Evolutionary conservation across 1,140 invertebrate species (phyloP), one percentile per base, ranked within the genome.

Genomic region (Lethrus apterus): DNA sequence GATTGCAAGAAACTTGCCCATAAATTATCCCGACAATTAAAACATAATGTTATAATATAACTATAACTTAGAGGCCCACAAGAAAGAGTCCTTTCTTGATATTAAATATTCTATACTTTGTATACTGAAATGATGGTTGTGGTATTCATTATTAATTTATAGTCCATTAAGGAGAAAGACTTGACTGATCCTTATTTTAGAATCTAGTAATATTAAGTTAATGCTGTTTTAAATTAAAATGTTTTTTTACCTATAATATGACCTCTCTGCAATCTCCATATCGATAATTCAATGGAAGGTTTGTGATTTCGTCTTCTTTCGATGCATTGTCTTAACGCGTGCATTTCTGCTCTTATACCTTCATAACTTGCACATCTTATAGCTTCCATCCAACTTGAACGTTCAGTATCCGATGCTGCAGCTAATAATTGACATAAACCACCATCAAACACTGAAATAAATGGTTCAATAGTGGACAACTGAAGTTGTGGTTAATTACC

Each of bases 331-430:
- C 77, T 70, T 7, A 88, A 65, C 31, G 79, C 75, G 55, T 82
- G 68, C 20, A 93, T 72, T 63, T 91, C 83, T 51, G 80, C 75
- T 56, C 84, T 74, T 62, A 95, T 81, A 52, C 81, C 82, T 36
- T 86, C 80, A 68, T 90, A 93, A 51, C 89, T 90, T 2, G 89
- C 87, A 46, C 81, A 71, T 58, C 90, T 82, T 41, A 97, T 79
- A 5, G 81, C 78, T 62, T 90, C 80, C 46, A 95, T 74, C 93
- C 93, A 97, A 34, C 80, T 72, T 51, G 86, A 83, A 13, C 93
- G 73, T 49, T 95, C 91, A 21, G 75, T 72, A 60, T 89, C 81
- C n/a, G 83, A 79, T 23, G 77, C 75, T 7, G 89, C 81, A 11
- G 83, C 84, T 55, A 95, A 73, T 53, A 84, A 81, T 66, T 91